Evolutionary conservation across 2,888 invertebrate species (phyloP).

Genomic region (Drosophila kambysellisi): DNA sequence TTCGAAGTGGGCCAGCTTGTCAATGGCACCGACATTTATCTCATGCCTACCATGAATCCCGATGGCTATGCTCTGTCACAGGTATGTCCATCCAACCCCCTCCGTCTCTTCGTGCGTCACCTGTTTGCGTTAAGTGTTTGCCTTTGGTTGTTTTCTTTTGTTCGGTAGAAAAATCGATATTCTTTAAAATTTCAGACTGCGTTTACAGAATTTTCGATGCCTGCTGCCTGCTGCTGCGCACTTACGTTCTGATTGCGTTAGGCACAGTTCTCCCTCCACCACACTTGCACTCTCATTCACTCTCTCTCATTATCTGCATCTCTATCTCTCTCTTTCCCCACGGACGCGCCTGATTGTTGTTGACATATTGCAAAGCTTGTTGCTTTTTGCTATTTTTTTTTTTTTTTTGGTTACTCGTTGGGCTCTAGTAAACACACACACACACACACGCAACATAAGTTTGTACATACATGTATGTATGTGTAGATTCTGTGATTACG

Average conservation of each 20-base stretch:
- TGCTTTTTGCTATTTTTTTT: constrained; percentile 24
- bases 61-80: constrained; percentile 95
- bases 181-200: constrained; percentile 23
- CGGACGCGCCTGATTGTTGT: constrained; percentile 28
- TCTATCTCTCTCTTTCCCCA: background rate
- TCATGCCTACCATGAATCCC: constrained; percentile 99
- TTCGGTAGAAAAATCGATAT: constrained; percentile 63
- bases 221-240: constrained; percentile 45
- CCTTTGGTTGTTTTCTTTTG: background rate
- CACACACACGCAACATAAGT: background rate
- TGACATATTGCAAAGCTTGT: constrained; percentile 51
- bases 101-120: constrained; percentile 12
- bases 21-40: constrained; percentile 94
- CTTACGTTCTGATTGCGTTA: constrained; percentile 53
- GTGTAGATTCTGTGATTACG: background rate
- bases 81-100: constrained; percentile 86
- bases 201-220: constrained; percentile 14
- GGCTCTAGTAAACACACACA: constrained; percentile 27
- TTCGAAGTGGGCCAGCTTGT: constrained; percentile 91
- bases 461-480: too few relatives aligned
- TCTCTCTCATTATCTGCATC: background rate
- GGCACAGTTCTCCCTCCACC: constrained; percentile 25
- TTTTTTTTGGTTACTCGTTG: constrained; percentile 22
- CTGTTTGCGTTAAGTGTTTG: constrained; percentile 30
- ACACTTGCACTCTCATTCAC: constrained; percentile 1